A percentile compares a stretch with the other conserved stretches of the same genome.
These are phyloP conservation scores for Hylia prasina DNA, from an alignment of 2,113 vertebrate species.

Conservation along the genomic window DNA sequence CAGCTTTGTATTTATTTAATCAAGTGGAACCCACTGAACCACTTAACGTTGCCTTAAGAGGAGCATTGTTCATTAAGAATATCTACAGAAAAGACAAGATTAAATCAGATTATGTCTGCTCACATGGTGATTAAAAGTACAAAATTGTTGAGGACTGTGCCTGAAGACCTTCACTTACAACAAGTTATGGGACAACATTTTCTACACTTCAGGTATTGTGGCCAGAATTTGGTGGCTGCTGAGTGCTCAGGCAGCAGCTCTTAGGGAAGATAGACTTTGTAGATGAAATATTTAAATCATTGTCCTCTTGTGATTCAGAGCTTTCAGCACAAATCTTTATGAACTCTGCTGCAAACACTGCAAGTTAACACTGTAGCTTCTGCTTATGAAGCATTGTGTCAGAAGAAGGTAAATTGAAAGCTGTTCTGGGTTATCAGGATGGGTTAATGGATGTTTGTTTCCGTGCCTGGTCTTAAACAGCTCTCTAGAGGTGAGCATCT, in stretches of 20 bases:
- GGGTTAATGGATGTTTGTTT: neutral
- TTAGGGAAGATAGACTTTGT: neutral
- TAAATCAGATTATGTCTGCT: neutral
- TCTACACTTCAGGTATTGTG: neutral
- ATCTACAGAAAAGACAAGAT: neutral
- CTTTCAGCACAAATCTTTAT: neutral
- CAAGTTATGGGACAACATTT: neutral
- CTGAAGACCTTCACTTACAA: neutral
- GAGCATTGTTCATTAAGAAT: neutral
- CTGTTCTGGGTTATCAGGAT: neutral
- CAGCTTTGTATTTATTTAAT: neutral
- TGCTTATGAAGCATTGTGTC: neutral
- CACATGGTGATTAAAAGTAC: neutral
- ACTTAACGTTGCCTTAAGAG: neutral
- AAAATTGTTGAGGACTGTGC: neutral
- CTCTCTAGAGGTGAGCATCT: neutral
- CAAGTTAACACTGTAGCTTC: neutral
- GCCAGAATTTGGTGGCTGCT: neutral
- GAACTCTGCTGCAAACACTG: neutral
- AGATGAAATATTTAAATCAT: neutral
- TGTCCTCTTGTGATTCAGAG: neutral
- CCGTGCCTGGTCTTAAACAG: neutral
- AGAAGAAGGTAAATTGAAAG: neutral
- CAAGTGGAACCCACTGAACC: neutral
- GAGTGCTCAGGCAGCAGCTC: neutral